These are phyloP conservation scores for Erinaceus europaeus DNA, from an alignment of 2,113 vertebrate genomes.

Conservation along the genomic window DNA sequence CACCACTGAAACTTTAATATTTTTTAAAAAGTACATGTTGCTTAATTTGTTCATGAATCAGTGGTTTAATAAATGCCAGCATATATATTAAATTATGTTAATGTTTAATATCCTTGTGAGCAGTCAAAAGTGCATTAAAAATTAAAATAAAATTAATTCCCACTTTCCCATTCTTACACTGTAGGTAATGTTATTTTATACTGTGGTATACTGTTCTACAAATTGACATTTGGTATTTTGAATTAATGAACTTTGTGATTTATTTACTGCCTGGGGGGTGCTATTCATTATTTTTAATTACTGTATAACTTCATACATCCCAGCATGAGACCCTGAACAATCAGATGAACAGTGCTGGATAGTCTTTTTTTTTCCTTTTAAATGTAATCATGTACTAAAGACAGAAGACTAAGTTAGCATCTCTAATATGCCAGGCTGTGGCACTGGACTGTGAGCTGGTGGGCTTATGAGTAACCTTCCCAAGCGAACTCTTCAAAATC, in stretches of 20 bases:
- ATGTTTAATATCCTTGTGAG: slow-evolving; percentile 55
- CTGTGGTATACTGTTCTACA: slow-evolving; percentile 11
- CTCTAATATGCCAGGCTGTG: not conserved
- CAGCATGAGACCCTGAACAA: slow-evolving; percentile 48
- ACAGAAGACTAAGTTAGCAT: slow-evolving; percentile 47
- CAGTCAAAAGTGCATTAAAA: slow-evolving; percentile 65
- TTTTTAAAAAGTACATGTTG: slow-evolving; percentile 29
- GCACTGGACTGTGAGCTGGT: not conserved
- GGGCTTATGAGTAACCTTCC: not conserved
- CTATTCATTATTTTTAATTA: slow-evolving; percentile 70
- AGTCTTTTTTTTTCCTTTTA: slow-evolving; percentile 70
- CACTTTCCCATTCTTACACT: slow-evolving; percentile 21
- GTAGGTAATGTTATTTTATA: slow-evolving; percentile 61
- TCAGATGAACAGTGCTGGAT: slow-evolving; percentile 39
- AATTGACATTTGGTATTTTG: slow-evolving; percentile 54
- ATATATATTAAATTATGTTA: slow-evolving; percentile 26
- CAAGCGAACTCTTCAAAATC: not conserved
- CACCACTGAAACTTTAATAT: slow-evolving; percentile 58
- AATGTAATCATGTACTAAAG: slow-evolving; percentile 54
- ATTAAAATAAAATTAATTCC: slow-evolving; percentile 61
- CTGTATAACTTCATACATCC: slow-evolving; percentile 42
- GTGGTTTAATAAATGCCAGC: slow-evolving; percentile 57
- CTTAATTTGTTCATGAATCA: slow-evolving; percentile 51
- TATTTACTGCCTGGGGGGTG: slow-evolving; percentile 65
- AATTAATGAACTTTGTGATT: slow-evolving; percentile 70